Conservation (phyloP, 2,113 vertebrate genomes). For the Heliornis fulica region DNA sequence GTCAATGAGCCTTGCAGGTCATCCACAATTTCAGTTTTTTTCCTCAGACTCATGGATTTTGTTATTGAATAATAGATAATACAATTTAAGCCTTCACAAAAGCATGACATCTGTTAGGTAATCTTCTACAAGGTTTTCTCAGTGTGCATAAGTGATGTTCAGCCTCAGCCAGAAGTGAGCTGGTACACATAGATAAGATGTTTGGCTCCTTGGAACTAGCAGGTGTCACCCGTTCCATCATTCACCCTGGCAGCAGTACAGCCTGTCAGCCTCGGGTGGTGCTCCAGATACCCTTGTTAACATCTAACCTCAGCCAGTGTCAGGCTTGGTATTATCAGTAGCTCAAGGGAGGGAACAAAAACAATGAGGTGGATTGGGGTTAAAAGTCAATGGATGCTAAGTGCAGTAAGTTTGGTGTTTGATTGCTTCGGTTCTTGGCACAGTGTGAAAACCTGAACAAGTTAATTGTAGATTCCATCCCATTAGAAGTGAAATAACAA, state of each 20-base stretch:
- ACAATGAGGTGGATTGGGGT: not conserved
- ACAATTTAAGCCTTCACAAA: not conserved
- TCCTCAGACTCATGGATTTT: not conserved
- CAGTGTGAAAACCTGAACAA: not conserved
- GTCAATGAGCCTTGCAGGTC: not conserved
- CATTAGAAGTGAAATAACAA: not conserved
- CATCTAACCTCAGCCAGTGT: not conserved
- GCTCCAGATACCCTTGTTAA: not conserved
- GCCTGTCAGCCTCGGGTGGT: not conserved
- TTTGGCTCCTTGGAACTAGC: not conserved
- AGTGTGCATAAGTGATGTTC: not conserved
- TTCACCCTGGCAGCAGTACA: not conserved
- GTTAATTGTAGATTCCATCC: not conserved
- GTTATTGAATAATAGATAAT: not conserved
- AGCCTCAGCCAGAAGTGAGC: not conserved
- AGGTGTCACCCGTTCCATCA: not conserved
- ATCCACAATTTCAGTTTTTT: not conserved
- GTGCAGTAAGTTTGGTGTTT: not conserved
- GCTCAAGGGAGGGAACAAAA: not conserved
- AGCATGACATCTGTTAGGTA: not conserved
- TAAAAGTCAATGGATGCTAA: not conserved
- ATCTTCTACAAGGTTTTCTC: not conserved
- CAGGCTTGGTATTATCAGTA: not conserved
- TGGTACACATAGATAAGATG: not conserved
- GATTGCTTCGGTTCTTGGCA: not conserved